phyloP scores from a whole-genome alignment of 2,888 invertebrate genomes.

The Oxyscelio sp. region DNA sequence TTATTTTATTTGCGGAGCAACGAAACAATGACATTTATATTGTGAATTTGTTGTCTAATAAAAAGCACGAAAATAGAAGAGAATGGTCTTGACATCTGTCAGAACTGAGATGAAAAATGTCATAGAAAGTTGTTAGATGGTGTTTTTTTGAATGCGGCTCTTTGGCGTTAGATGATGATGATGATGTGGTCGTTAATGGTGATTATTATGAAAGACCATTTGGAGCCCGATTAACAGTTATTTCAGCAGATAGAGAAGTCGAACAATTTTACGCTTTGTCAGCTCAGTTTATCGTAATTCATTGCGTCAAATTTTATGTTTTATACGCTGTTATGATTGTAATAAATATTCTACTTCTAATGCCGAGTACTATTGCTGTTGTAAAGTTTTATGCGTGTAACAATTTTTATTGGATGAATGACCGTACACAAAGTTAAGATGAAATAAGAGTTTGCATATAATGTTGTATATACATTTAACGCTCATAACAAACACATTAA shows the following conservation, averaged over 20 bases:
- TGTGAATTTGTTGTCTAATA: slow-evolving; percentile 5
- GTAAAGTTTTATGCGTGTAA: too few species aligned
- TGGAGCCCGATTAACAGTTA: slow-evolving; percentile 31
- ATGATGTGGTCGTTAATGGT: slow-evolving; percentile 19
- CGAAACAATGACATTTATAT: slow-evolving; percentile 35
- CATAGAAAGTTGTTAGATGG: slow-evolving; percentile 42
- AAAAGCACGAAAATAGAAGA: slow-evolving; percentile 13
- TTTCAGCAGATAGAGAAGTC: background rate
- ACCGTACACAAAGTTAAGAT: too few species aligned
- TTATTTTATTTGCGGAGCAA: slow-evolving; percentile 31
- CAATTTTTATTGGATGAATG: too few species aligned
- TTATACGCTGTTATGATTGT: background rate
- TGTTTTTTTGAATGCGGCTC: slow-evolving; percentile 10
- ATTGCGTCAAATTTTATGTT: slow-evolving; percentile 22
- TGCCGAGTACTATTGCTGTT: too few species aligned
- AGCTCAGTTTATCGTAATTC: slow-evolving; percentile 10
- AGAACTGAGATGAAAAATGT: slow-evolving; percentile 23
- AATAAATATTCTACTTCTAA: too few species aligned
- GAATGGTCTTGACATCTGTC: slow-evolving; percentile 35
- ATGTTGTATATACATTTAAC: too few species aligned
- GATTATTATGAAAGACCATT: slow-evolving; percentile 25
- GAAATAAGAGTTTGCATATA: too few species aligned
- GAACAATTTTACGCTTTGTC: slow-evolving; percentile 10
- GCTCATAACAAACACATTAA: too few species aligned
- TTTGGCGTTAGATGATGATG: slow-evolving; percentile 30